Conservation (phyloP, 2,113 vertebrate species). For the Dissostichus mawsoni region DNA sequence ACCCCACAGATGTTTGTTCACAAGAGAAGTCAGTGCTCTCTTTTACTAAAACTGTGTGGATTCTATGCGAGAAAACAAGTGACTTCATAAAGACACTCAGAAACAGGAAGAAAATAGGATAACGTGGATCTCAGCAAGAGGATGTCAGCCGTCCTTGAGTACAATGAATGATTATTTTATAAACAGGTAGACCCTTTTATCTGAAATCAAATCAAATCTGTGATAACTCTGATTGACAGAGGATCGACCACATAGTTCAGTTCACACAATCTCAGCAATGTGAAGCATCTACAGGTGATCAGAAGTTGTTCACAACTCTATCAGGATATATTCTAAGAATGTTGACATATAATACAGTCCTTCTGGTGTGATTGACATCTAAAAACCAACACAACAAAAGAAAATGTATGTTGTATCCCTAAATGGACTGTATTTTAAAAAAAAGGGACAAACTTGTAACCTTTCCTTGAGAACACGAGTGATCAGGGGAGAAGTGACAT, state of each 20-base stretch:
- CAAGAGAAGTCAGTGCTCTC: neutral
- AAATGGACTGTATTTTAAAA: neutral
- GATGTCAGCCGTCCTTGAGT: neutral
- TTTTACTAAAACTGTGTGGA: neutral
- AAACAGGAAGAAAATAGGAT: neutral
- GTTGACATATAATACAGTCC: no score
- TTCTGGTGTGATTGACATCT: neutral
- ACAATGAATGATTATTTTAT: no score
- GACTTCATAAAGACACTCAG: neutral
- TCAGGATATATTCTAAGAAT: neutral
- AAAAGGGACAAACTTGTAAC: neutral
- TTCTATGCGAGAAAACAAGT: neutral
- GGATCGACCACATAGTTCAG: constrained; percentile 34
- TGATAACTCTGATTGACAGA: neutral
- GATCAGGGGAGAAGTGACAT: neutral
- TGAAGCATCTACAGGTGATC: neutral
- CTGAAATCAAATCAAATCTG: neutral
- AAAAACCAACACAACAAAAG: neutral
- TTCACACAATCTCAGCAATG: constrained; percentile 28
- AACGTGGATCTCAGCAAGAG: neutral
- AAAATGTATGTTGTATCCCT: no score
- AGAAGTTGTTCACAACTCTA: constrained; percentile 6
- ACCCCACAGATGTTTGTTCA: neutral
- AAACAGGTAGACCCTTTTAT: neutral
- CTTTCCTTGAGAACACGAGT: neutral